A percentile compares a stretch with the other conserved stretches of the same genome.
Evolutionary conservation across 2,113 vertebrate genomes (phyloP).

Genomic region (Fukomys damarensis): DNA sequence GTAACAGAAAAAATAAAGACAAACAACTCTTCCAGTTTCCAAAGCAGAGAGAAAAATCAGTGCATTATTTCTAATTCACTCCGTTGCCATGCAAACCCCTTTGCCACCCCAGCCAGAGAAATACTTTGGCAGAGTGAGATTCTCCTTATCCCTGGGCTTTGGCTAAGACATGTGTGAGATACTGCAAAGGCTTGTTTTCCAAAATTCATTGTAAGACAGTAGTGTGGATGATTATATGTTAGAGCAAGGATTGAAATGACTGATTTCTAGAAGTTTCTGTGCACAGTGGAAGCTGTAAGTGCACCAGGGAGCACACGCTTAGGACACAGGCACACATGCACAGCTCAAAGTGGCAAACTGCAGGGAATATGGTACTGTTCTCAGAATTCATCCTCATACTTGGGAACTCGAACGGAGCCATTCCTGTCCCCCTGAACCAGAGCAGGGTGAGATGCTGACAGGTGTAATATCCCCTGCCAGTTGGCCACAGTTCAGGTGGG

Average conservation of each 20-base stretch:
- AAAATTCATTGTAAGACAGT: not conserved
- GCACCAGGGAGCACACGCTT: not conserved
- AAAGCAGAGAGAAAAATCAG: slow-evolving; percentile 50
- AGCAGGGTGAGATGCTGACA: slow-evolving; percentile 5
- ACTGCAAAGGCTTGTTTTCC: not conserved
- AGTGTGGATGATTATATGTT: not conserved
- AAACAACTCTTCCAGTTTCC: slow-evolving; percentile 45
- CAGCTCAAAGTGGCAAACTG: not conserved
- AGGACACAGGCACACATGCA: not conserved
- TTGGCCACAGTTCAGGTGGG: slow-evolving; percentile 28
- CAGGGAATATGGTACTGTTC: not conserved
- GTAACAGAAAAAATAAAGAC: slow-evolving; percentile 43
- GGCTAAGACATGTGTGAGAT: not conserved
- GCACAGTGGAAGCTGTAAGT: not conserved
- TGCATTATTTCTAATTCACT: not conserved
- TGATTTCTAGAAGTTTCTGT: not conserved
- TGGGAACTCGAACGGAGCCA: not conserved
- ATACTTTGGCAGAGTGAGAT: not conserved
- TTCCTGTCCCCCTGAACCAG: not conserved
- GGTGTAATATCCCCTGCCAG: slow-evolving; percentile 47
- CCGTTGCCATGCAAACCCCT: not conserved
- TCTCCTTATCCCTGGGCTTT: not conserved
- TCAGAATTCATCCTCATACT: slow-evolving; percentile 25
- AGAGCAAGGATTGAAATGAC: not conserved
- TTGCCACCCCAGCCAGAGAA: not conserved